Base-by-base conservation (phyloP, 2,113 vertebrate genomes). In the Ctenodactylus gundi region DNA sequence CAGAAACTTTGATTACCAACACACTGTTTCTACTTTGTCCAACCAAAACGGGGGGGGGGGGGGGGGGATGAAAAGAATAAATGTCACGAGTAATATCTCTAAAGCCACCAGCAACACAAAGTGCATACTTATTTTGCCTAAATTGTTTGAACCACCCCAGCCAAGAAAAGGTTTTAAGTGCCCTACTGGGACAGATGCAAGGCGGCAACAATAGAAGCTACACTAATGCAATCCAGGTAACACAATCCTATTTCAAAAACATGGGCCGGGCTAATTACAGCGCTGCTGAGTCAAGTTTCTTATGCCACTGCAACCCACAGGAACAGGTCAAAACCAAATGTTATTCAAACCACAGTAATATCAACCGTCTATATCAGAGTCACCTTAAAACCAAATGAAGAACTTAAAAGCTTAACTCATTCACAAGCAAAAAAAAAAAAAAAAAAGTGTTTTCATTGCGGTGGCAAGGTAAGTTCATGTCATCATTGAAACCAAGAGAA, bases 171-270 rank as follows among this genome's bases (percentile, higher is more conserved):
- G 98, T 98, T 98, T 98, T 99, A 98, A 98, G 97, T 98, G 98
- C 98, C 98, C 98, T 98, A 98, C 98, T 98, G 98, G 98, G 98
- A 98, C 98, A 98, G 98, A 98, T 98, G 98, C 97, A 96, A 98
- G 97, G 98, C 98, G 97, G 98, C 97, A 97, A 98, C 98, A 98
- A 98, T 98, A 98, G 98, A 98, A 98, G 98, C 96, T 97, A 97
- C 98, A 98, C 98, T 98, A 99, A 99, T 98, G 98, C 97, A 98
- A 98, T 98, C 97, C 98, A 98, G 98, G 98, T 98, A 98, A 98
- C 98, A 97, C 97, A 98, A 98, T 98, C 98, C 98, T 97, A 96
- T 98, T 98, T 98, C 98, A 98, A 98, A 98, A 98, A 98, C 98
- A 98, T 62, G 17, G 98, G 96, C 96, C 95, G 94, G 97, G 98